Evolutionary conservation across 2,113 vertebrate genomes (phyloP).

Genomic region (Odontesthes bonariensis): DNA sequence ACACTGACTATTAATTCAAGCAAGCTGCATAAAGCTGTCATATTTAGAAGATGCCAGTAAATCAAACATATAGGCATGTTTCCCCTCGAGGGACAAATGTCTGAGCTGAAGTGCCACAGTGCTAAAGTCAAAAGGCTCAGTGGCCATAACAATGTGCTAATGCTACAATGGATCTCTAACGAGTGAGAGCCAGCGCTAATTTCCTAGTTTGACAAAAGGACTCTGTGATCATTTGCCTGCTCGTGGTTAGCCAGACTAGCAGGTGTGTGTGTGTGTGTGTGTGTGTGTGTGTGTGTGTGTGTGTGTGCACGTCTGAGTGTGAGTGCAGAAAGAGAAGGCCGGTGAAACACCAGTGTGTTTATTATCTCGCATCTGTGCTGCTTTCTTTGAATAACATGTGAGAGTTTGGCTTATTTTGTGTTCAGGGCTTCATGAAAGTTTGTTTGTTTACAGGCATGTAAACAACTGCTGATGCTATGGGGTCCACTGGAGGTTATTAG

Average conservation of each 20-base stretch:
- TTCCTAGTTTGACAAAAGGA: slow-evolving; percentile 75
- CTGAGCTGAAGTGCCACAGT: slow-evolving; percentile 37
- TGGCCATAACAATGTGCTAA: slow-evolving; percentile 74
- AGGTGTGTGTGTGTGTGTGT: slow-evolving; percentile 59
- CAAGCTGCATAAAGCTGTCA: background rate
- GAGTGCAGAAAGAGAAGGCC: background rate
- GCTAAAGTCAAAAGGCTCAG: slow-evolving; percentile 64
- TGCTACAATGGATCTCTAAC: slow-evolving; percentile 77
- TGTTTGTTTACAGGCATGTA: too few species aligned
- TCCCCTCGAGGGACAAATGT: slow-evolving; percentile 10
- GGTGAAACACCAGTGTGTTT: background rate
- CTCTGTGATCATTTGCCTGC: slow-evolving; percentile 59
- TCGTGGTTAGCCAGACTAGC: slow-evolving; percentile 54
- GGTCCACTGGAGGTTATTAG: slow-evolving; percentile 49
- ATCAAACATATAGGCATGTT: slow-evolving; percentile 6
- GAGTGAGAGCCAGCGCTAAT: slow-evolving; percentile 73
- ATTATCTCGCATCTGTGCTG: background rate
- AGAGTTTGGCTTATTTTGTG: background rate
- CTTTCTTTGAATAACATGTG: too few species aligned
- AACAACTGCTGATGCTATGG: background rate
- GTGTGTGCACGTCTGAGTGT: slow-evolving; percentile 2
- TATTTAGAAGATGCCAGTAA: background rate
- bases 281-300: slow-evolving; percentile 60
- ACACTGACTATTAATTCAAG: background rate
- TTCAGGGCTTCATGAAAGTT: too few species aligned